Evolutionary conservation across 2,113 vertebrate genomes (phyloP).

Genomic region (Python bivittatus): DNA sequence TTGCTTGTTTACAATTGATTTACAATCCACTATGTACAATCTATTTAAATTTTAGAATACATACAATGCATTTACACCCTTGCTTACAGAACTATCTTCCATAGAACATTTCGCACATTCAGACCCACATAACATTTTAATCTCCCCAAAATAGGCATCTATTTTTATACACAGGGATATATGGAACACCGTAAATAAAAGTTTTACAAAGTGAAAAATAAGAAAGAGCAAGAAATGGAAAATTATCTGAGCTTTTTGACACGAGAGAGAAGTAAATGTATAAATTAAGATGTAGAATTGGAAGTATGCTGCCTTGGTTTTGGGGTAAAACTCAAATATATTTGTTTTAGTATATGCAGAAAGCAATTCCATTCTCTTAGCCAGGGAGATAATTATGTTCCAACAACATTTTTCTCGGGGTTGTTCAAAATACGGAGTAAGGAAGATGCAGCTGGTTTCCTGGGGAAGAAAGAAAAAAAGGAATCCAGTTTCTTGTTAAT

Average conservation of each 20-base stretch:
- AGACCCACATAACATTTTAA: constrained; percentile 38
- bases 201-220: constrained; percentile 49
- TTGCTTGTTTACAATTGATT: constrained; percentile 86
- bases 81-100: constrained; percentile 58
- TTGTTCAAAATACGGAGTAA: not conserved
- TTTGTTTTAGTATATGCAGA: not conserved
- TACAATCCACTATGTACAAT: constrained; percentile 87
- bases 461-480: not conserved
- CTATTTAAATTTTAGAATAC: constrained; percentile 80
- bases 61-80: constrained; percentile 75
- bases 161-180: constrained; percentile 52
- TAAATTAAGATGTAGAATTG: constrained; percentile 61
- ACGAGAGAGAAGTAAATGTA: constrained; percentile 55
- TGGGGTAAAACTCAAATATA: constrained; percentile 24
- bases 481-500: not conserved
- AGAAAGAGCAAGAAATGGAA: not conserved
- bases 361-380: not conserved
- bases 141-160: constrained; percentile 49
- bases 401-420: not conserved
- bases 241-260: constrained; percentile 17
- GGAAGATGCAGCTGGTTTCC: not conserved
- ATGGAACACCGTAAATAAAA: constrained; percentile 35
- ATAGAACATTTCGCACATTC: constrained; percentile 59
- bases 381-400: not conserved
- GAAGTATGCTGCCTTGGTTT: constrained; percentile 50